Evolutionary conservation across 2,888 invertebrate species (phyloP), one percentile per base, ranked within the genome.

Genomic region (Neoaliturus tenellus): DNA sequence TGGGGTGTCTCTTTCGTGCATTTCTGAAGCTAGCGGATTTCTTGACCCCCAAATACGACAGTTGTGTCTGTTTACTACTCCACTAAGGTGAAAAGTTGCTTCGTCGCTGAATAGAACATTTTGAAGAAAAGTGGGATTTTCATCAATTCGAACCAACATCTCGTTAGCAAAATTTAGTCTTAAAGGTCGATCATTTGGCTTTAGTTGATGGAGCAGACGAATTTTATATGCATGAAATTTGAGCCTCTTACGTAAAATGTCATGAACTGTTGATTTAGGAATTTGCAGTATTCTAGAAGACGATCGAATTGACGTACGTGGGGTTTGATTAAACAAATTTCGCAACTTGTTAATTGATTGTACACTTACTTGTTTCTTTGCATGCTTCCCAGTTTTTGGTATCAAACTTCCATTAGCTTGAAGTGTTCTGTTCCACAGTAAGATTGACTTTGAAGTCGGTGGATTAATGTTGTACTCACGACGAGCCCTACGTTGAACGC

Each of bases 371-470:
- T 67, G 33, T 31, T 67, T 33, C 31, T 67, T 33, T 67, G n/a
- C 31, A 67, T 67, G 33, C 33, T 31, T 67, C 33, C 33, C 33
- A 67, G 67, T 33, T 67, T 67, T 67, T 31, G 67, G 58, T 28
- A 58, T 58, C 23, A 58, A 58, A 58, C 58, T 58, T 58, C 67
- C 67, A 67, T 67, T 31, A 67, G 35, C 67, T 67, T 67, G 67
- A 67, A 67, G 67, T 67, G 28, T 67, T 67, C 67, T 67, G 17
- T 67, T 35, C 31, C n/a, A 33, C 67, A 67, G 67, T 67, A 67
- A n/a, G 67, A 67, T 67, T 67, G 67, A 31, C 67, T 67, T 67
- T 67, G 67, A 67, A 31, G 67, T 33, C 33, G 67, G 33, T 58
- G 67, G 33, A 33, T 67, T 33, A 35, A 67, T 67, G 28, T 17